A percentile compares a stretch with the other conserved stretches of the same genome.
phyloP scores from a whole-genome alignment of 2,797 vertebrate species.

The Lophotriccus pileatus region DNA sequence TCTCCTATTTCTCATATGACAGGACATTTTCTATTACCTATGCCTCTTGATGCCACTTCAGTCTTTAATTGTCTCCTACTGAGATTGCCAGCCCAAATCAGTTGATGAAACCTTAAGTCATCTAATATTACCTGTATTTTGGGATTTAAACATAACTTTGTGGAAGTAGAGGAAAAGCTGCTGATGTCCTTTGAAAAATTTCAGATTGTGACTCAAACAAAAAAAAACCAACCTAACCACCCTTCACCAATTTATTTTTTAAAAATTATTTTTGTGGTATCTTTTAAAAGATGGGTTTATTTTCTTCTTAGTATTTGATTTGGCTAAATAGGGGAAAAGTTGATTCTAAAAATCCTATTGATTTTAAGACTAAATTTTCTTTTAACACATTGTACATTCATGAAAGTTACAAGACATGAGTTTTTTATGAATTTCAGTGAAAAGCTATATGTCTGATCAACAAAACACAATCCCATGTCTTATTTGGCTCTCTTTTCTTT shows the following conservation, averaged over 20 bases:
- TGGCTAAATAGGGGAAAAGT: background rate
- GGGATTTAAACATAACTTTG: background rate
- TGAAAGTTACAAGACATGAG: background rate
- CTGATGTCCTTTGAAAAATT: background rate
- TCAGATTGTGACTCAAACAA: background rate
- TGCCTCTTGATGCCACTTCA: background rate
- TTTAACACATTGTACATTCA: background rate
- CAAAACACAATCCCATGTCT: background rate
- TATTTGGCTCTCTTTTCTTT: background rate
- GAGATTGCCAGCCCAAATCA: background rate
- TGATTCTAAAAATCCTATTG: background rate
- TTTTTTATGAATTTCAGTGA: background rate
- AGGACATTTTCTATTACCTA: background rate
- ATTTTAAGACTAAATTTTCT: background rate
- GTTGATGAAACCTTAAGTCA: background rate
- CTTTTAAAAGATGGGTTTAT: background rate
- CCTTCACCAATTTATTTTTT: fast-evolving
- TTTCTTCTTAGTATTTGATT: background rate
- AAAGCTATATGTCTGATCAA: background rate
- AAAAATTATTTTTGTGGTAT: background rate
- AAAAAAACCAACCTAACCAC: background rate
- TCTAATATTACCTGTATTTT: background rate
- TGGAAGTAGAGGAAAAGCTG: background rate
- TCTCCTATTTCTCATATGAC: background rate
- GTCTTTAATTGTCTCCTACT: background rate